Evolutionary conservation across 2,113 vertebrate genomes (phyloP).

Genomic region (Smithornis capensis): DNA sequence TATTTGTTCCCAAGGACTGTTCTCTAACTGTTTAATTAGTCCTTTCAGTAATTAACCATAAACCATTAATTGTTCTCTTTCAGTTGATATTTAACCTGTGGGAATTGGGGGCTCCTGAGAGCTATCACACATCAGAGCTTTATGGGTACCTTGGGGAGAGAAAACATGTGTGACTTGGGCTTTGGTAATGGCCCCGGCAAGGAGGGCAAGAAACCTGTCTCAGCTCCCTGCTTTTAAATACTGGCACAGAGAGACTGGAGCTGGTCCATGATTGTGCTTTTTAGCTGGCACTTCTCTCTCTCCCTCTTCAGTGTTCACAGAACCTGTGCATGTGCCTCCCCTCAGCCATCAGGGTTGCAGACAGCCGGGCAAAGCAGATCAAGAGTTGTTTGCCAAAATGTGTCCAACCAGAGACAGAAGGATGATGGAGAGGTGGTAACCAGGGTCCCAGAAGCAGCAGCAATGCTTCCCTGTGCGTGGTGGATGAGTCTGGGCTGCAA

Average conservation of each 20-base stretch:
- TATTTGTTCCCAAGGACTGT: neutral
- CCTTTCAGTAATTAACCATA: neutral
- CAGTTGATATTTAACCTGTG: neutral
- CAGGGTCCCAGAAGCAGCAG: neutral
- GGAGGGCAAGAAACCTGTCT: neutral
- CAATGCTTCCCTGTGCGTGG: rapidly evolving
- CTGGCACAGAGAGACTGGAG: neutral
- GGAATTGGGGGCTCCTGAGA: neutral
- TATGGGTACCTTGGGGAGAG: neutral
- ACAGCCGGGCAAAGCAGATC: neutral
- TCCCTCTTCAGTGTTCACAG: rapidly evolving
- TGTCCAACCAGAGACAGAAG: neutral
- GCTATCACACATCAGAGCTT: neutral
- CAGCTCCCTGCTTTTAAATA: neutral
- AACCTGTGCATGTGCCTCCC: neutral
- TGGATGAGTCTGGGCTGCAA: neutral
- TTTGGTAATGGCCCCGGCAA: neutral
- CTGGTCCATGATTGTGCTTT: neutral
- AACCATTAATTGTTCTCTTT: neutral
- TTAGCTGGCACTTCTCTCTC: neutral
- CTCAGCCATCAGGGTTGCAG: rapidly evolving
- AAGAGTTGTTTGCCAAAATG: neutral
- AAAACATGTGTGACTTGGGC: rapidly evolving
- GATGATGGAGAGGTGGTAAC: neutral
- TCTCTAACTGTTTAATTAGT: neutral